Conservation (phyloP, 2,113 vertebrate genomes). For the Scomber scombrus region DNA sequence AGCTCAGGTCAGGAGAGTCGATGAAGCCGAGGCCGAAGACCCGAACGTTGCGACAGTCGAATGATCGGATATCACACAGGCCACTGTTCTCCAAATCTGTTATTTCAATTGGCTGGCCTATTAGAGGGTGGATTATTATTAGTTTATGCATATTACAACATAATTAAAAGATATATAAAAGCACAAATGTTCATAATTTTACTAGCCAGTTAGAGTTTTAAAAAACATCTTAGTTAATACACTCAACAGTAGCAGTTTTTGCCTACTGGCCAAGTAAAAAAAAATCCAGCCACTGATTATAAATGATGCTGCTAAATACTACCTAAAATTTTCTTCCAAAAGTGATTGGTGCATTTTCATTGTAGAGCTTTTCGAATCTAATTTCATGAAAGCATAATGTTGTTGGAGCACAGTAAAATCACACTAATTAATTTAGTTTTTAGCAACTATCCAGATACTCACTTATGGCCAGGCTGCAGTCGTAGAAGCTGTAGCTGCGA, state of each 20-base stretch:
- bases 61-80: conserved; percentile 76
- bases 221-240: no score
- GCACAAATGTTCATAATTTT: no score
- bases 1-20: conserved; percentile 77
- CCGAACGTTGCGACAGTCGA: conserved; percentile 68
- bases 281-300: no score
- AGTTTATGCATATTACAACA: background rate
- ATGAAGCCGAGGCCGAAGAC: conserved; percentile 78
- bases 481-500: conserved; percentile 82
- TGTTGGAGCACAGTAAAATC: no score
- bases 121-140: conserved; percentile 13
- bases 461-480: conserved; percentile 85
- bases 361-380: no score
- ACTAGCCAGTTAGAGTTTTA: no score
- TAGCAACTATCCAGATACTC: conserved; percentile 31
- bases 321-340: no score
- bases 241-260: no score
- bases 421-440: no score
- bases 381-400: no score
- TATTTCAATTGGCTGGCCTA: conserved; percentile 81
- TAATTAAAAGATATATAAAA: background rate
- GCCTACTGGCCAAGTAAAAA: no score
- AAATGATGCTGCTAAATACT: no score
- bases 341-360: background rate
- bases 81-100: conserved; percentile 81